Evolutionary conservation across 1,140 invertebrate genomes (phyloP).

Genomic region (Condylostylus longicornis): DNA sequence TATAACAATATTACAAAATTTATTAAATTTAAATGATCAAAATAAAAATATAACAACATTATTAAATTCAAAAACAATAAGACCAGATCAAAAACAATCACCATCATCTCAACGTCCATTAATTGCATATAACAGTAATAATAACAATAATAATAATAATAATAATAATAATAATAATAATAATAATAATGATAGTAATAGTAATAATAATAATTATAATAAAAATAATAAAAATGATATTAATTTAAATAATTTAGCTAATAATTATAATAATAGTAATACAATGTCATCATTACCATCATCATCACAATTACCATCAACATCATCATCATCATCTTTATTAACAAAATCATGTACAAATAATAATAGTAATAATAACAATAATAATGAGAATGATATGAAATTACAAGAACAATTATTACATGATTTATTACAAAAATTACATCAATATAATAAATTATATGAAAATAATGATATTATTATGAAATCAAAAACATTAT

Average conservation of each 20-base stretch:
- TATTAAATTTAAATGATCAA: slow-evolving; percentile 18
- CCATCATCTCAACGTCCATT: slow-evolving; percentile 21
- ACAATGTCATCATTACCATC: no score
- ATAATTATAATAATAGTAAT: no score
- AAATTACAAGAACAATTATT: not conserved
- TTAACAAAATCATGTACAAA: not conserved
- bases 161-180: no score
- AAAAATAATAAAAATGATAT: no score
- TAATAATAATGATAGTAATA: no score
- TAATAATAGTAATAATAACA: no score
- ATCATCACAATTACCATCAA: no score
- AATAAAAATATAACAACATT: slow-evolving; percentile 17
- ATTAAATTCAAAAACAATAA: slow-evolving; percentile 19
- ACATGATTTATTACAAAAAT: slow-evolving; percentile 6
- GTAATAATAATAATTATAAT: no score
- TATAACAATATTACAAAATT: slow-evolving; percentile 19
- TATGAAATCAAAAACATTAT: no score
- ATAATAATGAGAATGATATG: not conserved
- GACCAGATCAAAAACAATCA: slow-evolving; percentile 22
- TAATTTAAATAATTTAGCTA: no score
- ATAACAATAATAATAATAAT: no score
- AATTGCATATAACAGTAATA: no score
- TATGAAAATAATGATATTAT: not conserved
- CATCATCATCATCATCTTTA: not conserved
- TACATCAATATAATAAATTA: slow-evolving; percentile 1